Percentiles rank a stretch among this genome's conserved stretches.
These are phyloP conservation scores for Odiellus spinosus DNA, from an alignment of 2,888 invertebrate species.

Conservation along the genomic window DNA sequence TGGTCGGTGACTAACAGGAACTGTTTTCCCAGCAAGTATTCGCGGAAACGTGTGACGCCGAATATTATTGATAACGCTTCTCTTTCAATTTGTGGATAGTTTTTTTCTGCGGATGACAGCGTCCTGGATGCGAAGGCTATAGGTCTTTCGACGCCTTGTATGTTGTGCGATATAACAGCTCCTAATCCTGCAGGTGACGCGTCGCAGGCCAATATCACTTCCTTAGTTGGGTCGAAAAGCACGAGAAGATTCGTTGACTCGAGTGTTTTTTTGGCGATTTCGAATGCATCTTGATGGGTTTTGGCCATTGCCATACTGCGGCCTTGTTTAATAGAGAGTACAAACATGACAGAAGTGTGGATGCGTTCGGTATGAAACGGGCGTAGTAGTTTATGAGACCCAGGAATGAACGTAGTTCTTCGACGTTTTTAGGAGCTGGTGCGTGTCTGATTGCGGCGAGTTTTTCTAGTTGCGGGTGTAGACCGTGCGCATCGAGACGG, in stretches of 20 bases:
- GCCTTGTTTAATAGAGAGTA: conserved; percentile 18
- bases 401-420: conserved; percentile 22
- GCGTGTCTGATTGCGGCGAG: conserved; percentile 21
- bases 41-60: conserved; percentile 29
- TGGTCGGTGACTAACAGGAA: conserved; percentile 31
- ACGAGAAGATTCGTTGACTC: conserved; percentile 20
- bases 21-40: conserved; percentile 27
- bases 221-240: conserved; percentile 24
- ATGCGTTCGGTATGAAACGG: conserved; percentile 21
- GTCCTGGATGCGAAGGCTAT: conserved; percentile 20
- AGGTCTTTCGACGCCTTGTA: conserved; percentile 28
- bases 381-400: conserved; percentile 23
- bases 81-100: conserved; percentile 19
- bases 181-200: conserved; percentile 25
- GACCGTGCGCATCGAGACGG: conserved; percentile 18
- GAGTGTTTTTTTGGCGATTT: conserved; percentile 20
- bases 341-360: conserved; percentile 19
- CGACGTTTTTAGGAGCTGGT: conserved; percentile 21
- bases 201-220: conserved; percentile 27
- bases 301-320: conserved; percentile 16
- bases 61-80: conserved; percentile 29
- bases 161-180: conserved; percentile 23
- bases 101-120: conserved; percentile 16
- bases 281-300: conserved; percentile 17
- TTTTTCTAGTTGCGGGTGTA: conserved; percentile 18